These are phyloP conservation scores for Penaeus chinensis DNA, from an alignment of 1,140 invertebrate genomes.

Conservation along the genomic window DNA sequence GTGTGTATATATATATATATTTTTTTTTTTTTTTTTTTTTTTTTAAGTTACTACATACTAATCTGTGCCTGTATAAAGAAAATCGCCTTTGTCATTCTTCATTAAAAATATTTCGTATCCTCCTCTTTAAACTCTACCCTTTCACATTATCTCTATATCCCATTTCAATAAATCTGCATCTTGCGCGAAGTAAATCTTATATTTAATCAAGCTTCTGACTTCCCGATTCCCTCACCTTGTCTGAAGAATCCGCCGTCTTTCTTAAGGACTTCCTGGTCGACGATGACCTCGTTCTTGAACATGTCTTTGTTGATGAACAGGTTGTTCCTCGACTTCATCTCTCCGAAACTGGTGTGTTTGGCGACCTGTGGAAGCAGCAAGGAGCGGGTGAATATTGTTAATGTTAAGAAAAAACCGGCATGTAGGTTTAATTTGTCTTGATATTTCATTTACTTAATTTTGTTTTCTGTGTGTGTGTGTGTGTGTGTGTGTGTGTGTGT, in stretches of 20 bases:
- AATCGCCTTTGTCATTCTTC: not conserved
- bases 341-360: slow-evolving; percentile 7
- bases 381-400: not conserved
- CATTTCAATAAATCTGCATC: too few species aligned
- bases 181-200: too few species aligned
- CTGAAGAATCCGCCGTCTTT: slow-evolving; percentile 34
- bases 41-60: too few species aligned
- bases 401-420: not conserved
- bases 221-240: slow-evolving; percentile 3
- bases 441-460: not conserved
- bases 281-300: not conserved
- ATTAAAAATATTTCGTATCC: too few species aligned
- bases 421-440: not conserved
- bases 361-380: not conserved
- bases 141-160: too few species aligned
- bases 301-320: not conserved
- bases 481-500: not conserved
- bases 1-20: too few species aligned
- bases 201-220: too few species aligned
- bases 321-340: slow-evolving; percentile 6
- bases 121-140: not conserved
- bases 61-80: not conserved
- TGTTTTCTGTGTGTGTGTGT: not conserved
- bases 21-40: too few species aligned
- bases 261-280: not conserved